Evolutionary conservation across 2,113 vertebrate genomes (phyloP).

Genomic region (Coptodon bakossiorum): DNA sequence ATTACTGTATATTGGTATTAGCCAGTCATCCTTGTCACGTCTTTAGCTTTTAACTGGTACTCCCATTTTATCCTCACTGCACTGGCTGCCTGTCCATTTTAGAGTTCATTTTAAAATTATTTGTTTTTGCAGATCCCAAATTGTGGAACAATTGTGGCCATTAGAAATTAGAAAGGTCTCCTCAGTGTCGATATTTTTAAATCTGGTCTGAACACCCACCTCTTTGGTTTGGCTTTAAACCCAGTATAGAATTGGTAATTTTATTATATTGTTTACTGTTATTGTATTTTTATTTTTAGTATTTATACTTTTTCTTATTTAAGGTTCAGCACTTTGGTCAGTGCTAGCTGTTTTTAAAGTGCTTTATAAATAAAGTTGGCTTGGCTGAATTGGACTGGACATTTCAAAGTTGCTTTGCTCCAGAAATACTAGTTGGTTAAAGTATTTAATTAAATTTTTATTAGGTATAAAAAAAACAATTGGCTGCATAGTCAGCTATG

Average conservation of each 20-base stretch:
- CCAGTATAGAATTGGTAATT: not conserved
- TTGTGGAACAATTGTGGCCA: not conserved
- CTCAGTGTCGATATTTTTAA: not conserved
- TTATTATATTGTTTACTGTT: not conserved
- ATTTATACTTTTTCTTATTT: not conserved
- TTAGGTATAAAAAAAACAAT: not conserved
- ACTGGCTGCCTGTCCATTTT: not conserved
- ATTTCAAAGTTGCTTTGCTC: not conserved
- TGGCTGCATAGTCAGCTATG: not conserved
- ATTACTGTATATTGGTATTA: not conserved
- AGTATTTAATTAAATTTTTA: not conserved
- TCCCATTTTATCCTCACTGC: not conserved
- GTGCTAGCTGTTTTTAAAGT: not conserved
- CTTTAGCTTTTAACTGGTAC: not conserved
- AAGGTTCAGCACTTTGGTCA: not conserved
- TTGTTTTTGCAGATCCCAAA: not conserved
- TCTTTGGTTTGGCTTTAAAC: not conserved
- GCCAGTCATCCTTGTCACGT: not conserved
- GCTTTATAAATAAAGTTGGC: not conserved
- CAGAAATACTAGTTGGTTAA: not conserved
- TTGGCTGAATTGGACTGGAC: not conserved
- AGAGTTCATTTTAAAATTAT: not conserved
- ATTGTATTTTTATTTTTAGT: not conserved
- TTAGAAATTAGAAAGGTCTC: not conserved
- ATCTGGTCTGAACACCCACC: not conserved